Evolutionary conservation across 1,140 invertebrate genomes (phyloP).

Genomic region (Andricus grossulariae): DNA sequence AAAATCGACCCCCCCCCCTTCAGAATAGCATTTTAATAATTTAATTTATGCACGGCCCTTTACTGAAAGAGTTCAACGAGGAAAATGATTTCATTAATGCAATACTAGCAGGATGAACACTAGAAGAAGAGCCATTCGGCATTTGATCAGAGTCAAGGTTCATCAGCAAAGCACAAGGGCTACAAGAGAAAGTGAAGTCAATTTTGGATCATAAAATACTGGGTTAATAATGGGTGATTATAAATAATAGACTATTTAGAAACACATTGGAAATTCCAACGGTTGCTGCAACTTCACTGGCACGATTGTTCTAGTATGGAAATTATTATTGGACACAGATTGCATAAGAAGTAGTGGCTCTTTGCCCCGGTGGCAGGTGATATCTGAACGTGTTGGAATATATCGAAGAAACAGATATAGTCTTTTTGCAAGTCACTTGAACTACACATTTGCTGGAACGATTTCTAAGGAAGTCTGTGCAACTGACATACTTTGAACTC

Average conservation of each 20-base stretch:
- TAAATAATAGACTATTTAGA: slow-evolving; percentile 2
- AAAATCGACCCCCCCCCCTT: too few relatives aligned
- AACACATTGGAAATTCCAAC: neutral
- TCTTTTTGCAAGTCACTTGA: slow-evolving; percentile 21
- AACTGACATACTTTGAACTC: neutral
- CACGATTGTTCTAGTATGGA: slow-evolving; percentile 29
- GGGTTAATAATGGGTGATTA: neutral
- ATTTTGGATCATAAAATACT: neutral
- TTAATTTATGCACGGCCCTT: too few relatives aligned
- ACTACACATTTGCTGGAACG: neutral
- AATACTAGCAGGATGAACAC: too few relatives aligned
- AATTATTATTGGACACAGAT: slow-evolving; percentile 4
- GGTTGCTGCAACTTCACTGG: slow-evolving; percentile 22
- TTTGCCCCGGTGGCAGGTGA: neutral
- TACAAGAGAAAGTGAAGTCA: slow-evolving; percentile 19
- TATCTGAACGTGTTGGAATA: too few relatives aligned
- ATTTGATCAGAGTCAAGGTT: neutral
- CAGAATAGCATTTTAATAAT: too few relatives aligned
- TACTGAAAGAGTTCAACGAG: too few relatives aligned
- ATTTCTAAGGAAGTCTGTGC: slow-evolving; percentile 1
- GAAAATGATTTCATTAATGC: too few relatives aligned
- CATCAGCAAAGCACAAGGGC: neutral
- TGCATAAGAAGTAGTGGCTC: slow-evolving; percentile 2
- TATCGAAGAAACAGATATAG: neutral
- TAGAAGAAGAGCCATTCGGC: too few relatives aligned